Base-by-base conservation (phyloP, 2,113 vertebrate genomes). In the Peromyscus californicus region DNA sequence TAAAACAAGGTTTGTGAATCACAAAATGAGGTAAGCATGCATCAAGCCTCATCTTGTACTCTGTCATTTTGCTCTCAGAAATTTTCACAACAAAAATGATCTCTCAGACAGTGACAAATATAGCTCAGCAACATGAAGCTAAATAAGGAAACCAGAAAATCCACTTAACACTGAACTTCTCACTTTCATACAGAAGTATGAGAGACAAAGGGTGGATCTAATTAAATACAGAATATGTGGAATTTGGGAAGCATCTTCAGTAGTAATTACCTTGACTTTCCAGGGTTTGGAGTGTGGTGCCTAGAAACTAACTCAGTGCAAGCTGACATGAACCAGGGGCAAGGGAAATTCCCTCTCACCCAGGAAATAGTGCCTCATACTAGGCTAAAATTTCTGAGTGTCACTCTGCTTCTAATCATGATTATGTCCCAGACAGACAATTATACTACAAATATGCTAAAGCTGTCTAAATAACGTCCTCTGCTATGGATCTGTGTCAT, bases 61-160 rank as follows among this genome's bases (percentile, higher is more conserved):
- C 48, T 85, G 59, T 65, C 2, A 3, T 36, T 85, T 80, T 51
- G 7, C 17, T 17, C n/a, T 39, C 70, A 70, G 29, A 22, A 88
- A 94, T 91, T 61, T 15, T 39, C 84, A 88, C 61, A 88, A 87
- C 5, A n/a, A 88, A 95, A 91, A 89, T 69, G 19, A 33, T 86
- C 39, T 94, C 36, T 95, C 13, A 94, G 69, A 90, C 59, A 95
- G 88, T 33, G 26, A 91, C 39, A 96, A 90, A 94, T 79, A 61
- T 76, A 82, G 39, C 21, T 83, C 48, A 93, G 92, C n/a, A 93
- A 75, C 29, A 90, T 45, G 65, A 39, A 91, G 42, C 33, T 92
- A 90, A 94, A 78, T 4, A 82, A 26, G 51, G 22, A 19, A 70
- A 92, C 13, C 51, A 95, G 54, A 90, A 96, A 93, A 86, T 57